phyloP scores from a whole-genome alignment of 1,140 invertebrate genomes.

The Drosophila grimshawi region DNA sequence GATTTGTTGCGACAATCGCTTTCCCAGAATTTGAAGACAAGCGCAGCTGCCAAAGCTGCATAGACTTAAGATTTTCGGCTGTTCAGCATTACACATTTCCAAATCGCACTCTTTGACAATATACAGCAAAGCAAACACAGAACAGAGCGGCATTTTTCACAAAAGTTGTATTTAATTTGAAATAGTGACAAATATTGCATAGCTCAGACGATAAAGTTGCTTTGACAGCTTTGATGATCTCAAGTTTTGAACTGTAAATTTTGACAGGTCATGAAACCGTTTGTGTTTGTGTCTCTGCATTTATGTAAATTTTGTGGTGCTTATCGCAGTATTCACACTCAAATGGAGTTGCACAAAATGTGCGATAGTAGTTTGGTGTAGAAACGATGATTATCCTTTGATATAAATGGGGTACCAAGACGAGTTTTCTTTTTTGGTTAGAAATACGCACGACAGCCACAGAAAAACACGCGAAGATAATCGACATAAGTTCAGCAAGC shows the following conservation, averaged over 20 bases:
- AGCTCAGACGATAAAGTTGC: neutral
- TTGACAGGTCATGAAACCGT: no score
- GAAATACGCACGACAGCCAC: neutral
- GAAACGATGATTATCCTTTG: slow-evolving; percentile 48
- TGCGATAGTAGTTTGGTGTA: neutral
- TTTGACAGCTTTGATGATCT: neutral
- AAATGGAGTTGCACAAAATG: slow-evolving; percentile 56
- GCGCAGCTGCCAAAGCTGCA: neutral
- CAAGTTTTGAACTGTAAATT: neutral
- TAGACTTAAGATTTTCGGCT: neutral
- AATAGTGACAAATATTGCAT: slow-evolving; percentile 4
- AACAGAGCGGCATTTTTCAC: slow-evolving; percentile 54
- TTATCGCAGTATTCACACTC: slow-evolving; percentile 71
- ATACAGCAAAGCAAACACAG: slow-evolving; percentile 54
- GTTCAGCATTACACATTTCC: neutral
- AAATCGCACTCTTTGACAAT: slow-evolving; percentile 39
- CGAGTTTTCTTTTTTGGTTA: slow-evolving; percentile 19
- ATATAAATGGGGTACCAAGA: slow-evolving; percentile 13
- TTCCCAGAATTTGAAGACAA: neutral
- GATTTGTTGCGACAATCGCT: neutral
- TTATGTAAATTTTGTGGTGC: slow-evolving; percentile 7
- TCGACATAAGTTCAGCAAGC: slow-evolving; percentile 61
- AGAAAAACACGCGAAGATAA: slow-evolving; percentile 23
- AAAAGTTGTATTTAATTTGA: slow-evolving; percentile 6
- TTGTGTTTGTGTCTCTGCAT: neutral